phyloP scores from a whole-genome alignment of 2,797 vertebrate genomes.

The Gallinago solitaria region DNA sequence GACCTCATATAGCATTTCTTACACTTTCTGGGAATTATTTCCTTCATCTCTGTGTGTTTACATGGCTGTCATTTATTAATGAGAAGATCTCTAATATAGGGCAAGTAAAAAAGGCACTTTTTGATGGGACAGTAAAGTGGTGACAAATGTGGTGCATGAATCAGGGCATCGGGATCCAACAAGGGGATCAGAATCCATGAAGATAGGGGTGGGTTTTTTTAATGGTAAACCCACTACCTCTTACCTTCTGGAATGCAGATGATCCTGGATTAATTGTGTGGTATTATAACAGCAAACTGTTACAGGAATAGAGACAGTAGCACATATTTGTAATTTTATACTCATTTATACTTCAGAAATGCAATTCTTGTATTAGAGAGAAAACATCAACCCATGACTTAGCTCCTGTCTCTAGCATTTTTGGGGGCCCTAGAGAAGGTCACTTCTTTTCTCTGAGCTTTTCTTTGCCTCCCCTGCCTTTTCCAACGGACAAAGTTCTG shows the following conservation, averaged over 20 bases:
- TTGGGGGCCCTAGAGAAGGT: background rate
- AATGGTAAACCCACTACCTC: background rate
- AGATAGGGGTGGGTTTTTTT: accelerated
- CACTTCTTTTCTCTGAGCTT: background rate
- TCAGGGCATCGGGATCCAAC: background rate
- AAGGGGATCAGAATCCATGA: background rate
- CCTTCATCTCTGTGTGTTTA: background rate
- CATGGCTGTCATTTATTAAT: background rate
- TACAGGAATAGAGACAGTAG: background rate
- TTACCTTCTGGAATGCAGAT: background rate
- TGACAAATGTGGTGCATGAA: accelerated
- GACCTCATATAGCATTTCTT: background rate
- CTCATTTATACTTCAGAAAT: background rate
- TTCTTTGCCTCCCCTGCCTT: background rate
- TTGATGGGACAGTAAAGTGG: background rate
- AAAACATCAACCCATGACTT: background rate
- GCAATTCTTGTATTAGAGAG: accelerated
- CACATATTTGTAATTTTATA: background rate
- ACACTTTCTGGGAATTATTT: background rate
- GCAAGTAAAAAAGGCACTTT: background rate
- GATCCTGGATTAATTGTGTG: accelerated
- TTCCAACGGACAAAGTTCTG: background rate
- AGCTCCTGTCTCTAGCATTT: background rate
- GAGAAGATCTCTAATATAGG: background rate
- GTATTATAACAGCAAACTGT: background rate